Percentiles rank a stretch among this genome's conserved stretches.
These are phyloP conservation scores for Micromys minutus DNA, from an alignment of 2,113 vertebrate species.

Conservation along the genomic window DNA sequence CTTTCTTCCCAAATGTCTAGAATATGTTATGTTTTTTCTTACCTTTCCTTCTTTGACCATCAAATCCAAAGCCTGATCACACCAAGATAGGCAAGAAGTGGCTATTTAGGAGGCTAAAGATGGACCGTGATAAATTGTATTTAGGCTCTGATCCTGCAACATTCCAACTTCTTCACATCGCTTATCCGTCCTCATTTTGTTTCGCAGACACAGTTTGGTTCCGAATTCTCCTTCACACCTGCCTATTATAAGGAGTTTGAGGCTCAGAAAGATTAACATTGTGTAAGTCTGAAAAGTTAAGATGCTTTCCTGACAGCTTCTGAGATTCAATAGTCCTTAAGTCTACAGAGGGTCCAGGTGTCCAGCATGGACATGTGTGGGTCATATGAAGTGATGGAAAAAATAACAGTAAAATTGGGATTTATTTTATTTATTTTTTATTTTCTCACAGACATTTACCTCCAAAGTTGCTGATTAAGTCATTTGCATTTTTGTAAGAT, in stretches of 20 bases:
- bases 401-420: not conserved
- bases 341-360: not conserved
- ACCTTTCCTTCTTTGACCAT: not conserved
- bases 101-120: not conserved
- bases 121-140: not conserved
- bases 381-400: not conserved
- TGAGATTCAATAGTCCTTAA: not conserved
- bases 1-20: not conserved
- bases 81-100: not conserved
- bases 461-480: not conserved
- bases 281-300: slow-evolving; percentile 21
- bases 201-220: not conserved
- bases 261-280: not conserved
- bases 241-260: slow-evolving; percentile 19
- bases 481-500: slow-evolving; percentile 39
- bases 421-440: not conserved
- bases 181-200: too few species aligned
- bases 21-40: not conserved
- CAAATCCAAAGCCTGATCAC: not conserved
- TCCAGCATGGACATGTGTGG: not conserved
- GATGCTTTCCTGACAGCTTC: not conserved
- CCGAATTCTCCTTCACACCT: not conserved
- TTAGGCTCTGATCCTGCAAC: too few species aligned
- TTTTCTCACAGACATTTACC: not conserved
- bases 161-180: not conserved